Base-by-base conservation (phyloP, 64 coral and sea anemone species). In the Dendronephthya gigantea region DNA sequence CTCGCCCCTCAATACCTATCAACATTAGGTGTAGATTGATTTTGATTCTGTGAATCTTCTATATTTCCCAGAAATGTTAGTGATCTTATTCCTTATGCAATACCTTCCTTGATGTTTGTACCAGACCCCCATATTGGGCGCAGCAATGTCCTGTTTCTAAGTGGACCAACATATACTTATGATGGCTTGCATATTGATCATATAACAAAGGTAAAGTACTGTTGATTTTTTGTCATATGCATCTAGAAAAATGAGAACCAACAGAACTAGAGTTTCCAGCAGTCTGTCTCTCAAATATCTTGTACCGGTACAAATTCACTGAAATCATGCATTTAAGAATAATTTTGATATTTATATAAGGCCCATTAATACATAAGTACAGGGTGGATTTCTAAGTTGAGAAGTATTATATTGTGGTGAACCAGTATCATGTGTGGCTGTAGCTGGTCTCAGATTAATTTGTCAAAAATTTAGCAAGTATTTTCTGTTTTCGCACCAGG, bases 151-250 rank as follows among this genome's bases (percentile, higher is more conserved):
- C 32, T 79, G 15, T 79, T 79, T 79, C 72, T 79, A 4, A 79
- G 17, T 79, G 72, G 72, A 16, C 72, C 72, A 79, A 79, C 72
- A 4, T 79, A 79, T 79, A 12, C 72, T 8, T 79, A 79, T 19
- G 29, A 79, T 79, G 72, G 72, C 72, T 79, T 79, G 72, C 72
- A 79, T 79, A 79, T 79, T 79, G 72, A 79, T 79, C 29, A 79
- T 19, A 79, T 79, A 19, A 35, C 72, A 16, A 39, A 79, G 72
- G 72, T 79, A 79, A 1, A 36, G 15, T 39, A 15, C 19, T 79
- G n/a, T 31, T n/a, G 17, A 2, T 23, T 19, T 7, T 6, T 62
- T 62, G 19, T n/a, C 25, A 62, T 9, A 62, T 22, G 25, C 25
- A 23, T 62, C 16, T 62, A 62, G 25, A 1, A 62, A 62, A n/a